Evolutionary conservation across 2,888 invertebrate genomes (phyloP), one percentile per base, ranked within the genome.

Genomic region (Cephus pygmeus): DNA sequence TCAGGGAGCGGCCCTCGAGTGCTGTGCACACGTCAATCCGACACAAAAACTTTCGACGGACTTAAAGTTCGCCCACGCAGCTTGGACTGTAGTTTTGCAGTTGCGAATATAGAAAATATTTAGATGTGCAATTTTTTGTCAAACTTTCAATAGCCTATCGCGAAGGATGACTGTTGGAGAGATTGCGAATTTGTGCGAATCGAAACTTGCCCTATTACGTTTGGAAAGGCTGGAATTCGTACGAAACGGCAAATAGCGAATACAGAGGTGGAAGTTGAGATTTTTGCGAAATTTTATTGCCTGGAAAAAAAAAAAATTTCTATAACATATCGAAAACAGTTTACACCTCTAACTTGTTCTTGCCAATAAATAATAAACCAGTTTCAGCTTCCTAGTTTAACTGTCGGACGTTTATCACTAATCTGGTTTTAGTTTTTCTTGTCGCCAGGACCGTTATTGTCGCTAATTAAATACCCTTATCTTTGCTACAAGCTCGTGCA

Each of bases 131-230:
- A 84, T 85, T 85, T 79, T 69, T 79, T 31, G 75, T 77, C 73
- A 79, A 76, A 80, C 77, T 80, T 80, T 79, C 40, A 23, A 56
- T 35, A 40, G 12, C 56, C 75, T 40, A 69, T 69, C 34, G 15
- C 73, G 73, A 34, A 9, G 31, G 73, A 75, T 76, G 76, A 77
- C 76, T 80, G 23, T 56, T 75, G 75, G 82, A 83, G 83, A 84
- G 85, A 85, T 84, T 82, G 82, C 79, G 80, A 84, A 86, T 85
- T 87, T 87, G 85, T 87, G 83, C 81, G 82, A 79, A 85, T 80
- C 82, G 80, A 79, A 80, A 82, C 81, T 80, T 79, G 79, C 80
- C 80, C 82, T 76, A 79, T 81, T 80, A 76, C 79, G 78, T 79
- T 79, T 56, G 40, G 9, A 73, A 56, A 34, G 34, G 75, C 68